phyloP scores from a whole-genome alignment of 2,113 vertebrate species.

The Nasalis larvatus region DNA sequence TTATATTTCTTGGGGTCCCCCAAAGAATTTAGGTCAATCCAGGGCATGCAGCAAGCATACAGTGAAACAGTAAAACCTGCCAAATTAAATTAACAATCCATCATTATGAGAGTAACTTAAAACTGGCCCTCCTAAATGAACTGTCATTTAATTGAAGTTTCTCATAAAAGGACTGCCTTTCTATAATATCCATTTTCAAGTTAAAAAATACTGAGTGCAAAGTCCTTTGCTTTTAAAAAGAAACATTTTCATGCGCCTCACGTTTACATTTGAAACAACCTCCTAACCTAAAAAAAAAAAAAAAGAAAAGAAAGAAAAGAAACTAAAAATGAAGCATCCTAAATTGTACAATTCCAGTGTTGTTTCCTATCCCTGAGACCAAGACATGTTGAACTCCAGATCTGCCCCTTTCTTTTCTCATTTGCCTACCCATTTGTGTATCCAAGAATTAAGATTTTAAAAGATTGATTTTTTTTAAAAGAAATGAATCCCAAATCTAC shows the following conservation, averaged over 20 bases:
- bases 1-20: conserved; percentile 47
- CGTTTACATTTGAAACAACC: conserved; percentile 58
- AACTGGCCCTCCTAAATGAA: conserved; percentile 47
- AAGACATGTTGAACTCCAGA: neutral
- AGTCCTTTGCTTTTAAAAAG: conserved; percentile 72
- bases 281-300: neutral
- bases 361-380: neutral
- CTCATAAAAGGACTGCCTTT: conserved; percentile 63
- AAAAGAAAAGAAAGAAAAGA: neutral
- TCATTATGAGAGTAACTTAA: conserved; percentile 66
- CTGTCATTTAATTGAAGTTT: conserved; percentile 72
- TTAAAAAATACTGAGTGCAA: conserved; percentile 54
- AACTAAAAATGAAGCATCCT: neutral
- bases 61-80: conserved; percentile 69
- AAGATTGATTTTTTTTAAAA: conserved; percentile 35
- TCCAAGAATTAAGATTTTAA: conserved; percentile 27
- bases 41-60: conserved; percentile 45
- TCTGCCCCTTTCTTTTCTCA: neutral
- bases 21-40: conserved; percentile 51
- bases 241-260: conserved; percentile 63
- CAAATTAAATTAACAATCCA: conserved; percentile 70
- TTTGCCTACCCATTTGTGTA: neutral
- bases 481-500: conserved; percentile 42
- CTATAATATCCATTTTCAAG: conserved; percentile 71
- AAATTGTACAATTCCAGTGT: neutral